These are phyloP conservation scores for pig (Sus scrofa) DNA, from an alignment of 2,113 vertebrate genomes.

Conservation along the genomic window T2T-Sscrofa CM000830.6:113330001-113330500, in stretches of 20 bases:
- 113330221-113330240: slow-evolving; percentile 23
- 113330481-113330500: not conserved
- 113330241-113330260: not conserved
- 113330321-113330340: not conserved
- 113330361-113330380: not conserved
- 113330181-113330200: not conserved
- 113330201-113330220: not conserved
- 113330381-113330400: not conserved
- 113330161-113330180: not conserved
- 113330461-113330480: not conserved
- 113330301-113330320: not conserved
- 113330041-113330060: not conserved
- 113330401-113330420: not conserved
- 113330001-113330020: not conserved
- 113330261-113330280: not conserved
- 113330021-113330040: not conserved
- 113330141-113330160: not conserved
- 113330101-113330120: not conserved
- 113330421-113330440: not conserved
- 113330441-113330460: not conserved
- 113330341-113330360: not conserved
- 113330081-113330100: not conserved
- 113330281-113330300: not conserved
- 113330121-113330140: not conserved
- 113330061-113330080: not conserved